Base-by-base conservation (phyloP, 2,888 invertebrate genomes). In the Pteria penguin region DNA sequence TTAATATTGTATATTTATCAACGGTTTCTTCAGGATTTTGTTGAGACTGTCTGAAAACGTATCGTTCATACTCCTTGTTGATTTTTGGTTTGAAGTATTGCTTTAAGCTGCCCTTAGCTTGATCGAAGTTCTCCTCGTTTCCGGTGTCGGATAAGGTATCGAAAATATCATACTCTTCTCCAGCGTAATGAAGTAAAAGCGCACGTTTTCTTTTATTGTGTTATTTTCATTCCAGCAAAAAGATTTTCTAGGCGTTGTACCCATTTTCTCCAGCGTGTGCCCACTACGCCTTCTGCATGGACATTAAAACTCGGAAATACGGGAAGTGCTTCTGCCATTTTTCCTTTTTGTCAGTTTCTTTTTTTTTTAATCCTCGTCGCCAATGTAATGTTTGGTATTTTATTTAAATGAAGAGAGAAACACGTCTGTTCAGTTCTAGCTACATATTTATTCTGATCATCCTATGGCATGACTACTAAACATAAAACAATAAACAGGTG, bases 81-180 rank as follows among this genome's bases (percentile, higher is more conserved):
- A 55, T 58, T 14, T 72, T 74, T 18, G 74, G 71, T n/a, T 66
- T 60, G 45, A 78, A 75, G 36, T 78, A 72, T 1, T 71, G 63
- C 4, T 11, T 58, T 22, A 78, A 55, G 3, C 33, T 62, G 18
- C 32, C 36, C 54, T 66, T 66, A 18, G 74, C 68, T 29, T 32
- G 29, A 22, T 60, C 31, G 55, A 52, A 75, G 18, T 65, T 65
- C 3, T 57, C 60, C 4, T 71, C 75, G 18, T 66, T 58, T 4
- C 68, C 72, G 24, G 67, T 74, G 18, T 74, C 62, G 8, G 67
- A 0, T 18, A 77, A 18, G 0, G 74, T 74, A n/a, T 74, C 68
- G 26, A 74, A 78, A 54, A 71, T 71, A 22, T 70, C 71, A 52
- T 62, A 69, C 5, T 71, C 74, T 27, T 78, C 78, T 14, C 74